Evolutionary conservation across 2,113 vertebrate genomes (phyloP).

Genomic region (Passer montanus): DNA sequence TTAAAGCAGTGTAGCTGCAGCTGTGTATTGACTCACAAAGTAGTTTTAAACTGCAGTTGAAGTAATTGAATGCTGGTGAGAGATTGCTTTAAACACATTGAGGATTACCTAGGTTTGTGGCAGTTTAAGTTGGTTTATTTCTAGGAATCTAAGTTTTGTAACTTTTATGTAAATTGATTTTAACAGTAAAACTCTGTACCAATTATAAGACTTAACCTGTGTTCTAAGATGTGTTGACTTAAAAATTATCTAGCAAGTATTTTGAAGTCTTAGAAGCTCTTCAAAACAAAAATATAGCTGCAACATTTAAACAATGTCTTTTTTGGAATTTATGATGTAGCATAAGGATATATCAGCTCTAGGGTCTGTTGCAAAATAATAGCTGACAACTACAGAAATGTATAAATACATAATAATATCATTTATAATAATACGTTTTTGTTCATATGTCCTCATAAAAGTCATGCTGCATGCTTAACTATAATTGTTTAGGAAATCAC

Average conservation of each 20-base stretch:
- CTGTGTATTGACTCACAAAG: background rate
- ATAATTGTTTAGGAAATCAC: background rate
- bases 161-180: background rate
- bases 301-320: background rate
- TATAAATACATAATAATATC: background rate
- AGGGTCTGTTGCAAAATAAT: background rate
- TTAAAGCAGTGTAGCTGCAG: background rate
- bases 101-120: background rate
- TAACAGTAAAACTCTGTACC: background rate
- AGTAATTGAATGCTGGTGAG: background rate
- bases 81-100: background rate
- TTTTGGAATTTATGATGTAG: background rate
- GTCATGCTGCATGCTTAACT: background rate
- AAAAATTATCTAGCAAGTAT: background rate
- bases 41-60: background rate
- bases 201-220: background rate
- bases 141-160: background rate
- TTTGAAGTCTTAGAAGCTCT: background rate
- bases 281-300: background rate
- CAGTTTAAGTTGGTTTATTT: background rate
- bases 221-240: background rate
- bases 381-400: background rate
- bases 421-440: background rate
- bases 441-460: background rate
- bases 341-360: background rate